Evolutionary conservation across 2,797 vertebrate species (phyloP), one percentile per base, ranked within the genome.

Genomic region (Hyperoplus lanceolatus): DNA sequence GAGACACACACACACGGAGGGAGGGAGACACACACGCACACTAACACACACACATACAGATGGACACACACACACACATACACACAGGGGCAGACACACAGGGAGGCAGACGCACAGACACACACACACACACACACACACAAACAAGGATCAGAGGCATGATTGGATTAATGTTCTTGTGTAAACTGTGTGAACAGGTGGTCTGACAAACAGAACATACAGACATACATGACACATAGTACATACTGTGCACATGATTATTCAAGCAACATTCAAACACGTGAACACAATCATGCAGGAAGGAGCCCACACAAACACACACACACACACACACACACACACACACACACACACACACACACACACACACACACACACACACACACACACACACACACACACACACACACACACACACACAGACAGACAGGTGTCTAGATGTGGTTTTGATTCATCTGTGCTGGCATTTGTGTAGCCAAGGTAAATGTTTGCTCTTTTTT

Each of bases 391-490:
- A 65, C 62, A 55, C 61, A 57, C 67, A 63, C 57, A 58, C 16
- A 39, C 18, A 53, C 12, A 70, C 45, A 50, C 36, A 68, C 38
- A 48, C 58, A 69, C 41, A 16, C 13, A 39, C n/a, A 73, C 68
- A 59, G 58, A 80, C 18, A 61, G 38, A 57, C n/a, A 67, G 74
- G 66, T 73, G 81, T 85, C 42, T 74, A 53, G 41, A 58, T 80
- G 49, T 16, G 64, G 43, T 55, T 83, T 55, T 13, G 46, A 81
- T 82, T 65, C 36, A 82, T 78, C 64, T 65, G 55, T 36, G 12
- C 42, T 57, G 57, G 41, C 63, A 46, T 71, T 60, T 57, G 72
- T 85, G 78, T 67, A 63, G 75, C 39, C 21, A n/a, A 68, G 53
- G 43, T 74, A 56, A 82, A 73, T 55, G 29, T 77, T 73, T 62